Evolutionary conservation across 2,888 invertebrate species (phyloP).

Genomic region (Papilio elwesi): DNA sequence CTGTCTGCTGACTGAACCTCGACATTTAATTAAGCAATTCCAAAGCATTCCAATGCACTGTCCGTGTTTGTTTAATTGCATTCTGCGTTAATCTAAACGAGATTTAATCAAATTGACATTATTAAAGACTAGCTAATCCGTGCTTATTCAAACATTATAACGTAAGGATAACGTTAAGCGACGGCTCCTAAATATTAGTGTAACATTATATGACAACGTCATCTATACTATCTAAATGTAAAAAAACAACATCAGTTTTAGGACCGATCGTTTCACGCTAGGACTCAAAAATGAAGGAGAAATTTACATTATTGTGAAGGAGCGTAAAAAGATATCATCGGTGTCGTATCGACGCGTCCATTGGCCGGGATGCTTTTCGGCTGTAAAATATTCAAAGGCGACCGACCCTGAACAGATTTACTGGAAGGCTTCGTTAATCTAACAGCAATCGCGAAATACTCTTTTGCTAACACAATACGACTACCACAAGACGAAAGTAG

Average conservation of each 20-base stretch:
- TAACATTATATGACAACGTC: too few species aligned
- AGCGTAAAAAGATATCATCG: constrained; percentile 21
- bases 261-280: background rate
- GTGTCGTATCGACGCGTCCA: background rate
- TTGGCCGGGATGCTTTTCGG: constrained; percentile 7
- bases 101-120: background rate
- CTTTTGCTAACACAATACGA: background rate
- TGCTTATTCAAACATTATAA: too few species aligned
- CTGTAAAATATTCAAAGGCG: constrained; percentile 29
- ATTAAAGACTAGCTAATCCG: background rate
- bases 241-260: too few species aligned
- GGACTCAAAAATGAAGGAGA: background rate
- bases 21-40: constrained; percentile 12
- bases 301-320: constrained; percentile 12
- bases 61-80: constrained; percentile 7
- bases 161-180: too few species aligned
- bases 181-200: too few species aligned
- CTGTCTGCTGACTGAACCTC: background rate
- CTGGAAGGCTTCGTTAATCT: constrained; percentile 1
- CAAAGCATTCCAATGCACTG: constrained; percentile 18
- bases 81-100: background rate
- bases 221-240: too few species aligned
- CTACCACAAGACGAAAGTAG: background rate
- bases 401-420: constrained; percentile 19
- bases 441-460: background rate